phyloP scores from a whole-genome alignment of 2,113 vertebrate species.

The Pungitius pungitius region DNA sequence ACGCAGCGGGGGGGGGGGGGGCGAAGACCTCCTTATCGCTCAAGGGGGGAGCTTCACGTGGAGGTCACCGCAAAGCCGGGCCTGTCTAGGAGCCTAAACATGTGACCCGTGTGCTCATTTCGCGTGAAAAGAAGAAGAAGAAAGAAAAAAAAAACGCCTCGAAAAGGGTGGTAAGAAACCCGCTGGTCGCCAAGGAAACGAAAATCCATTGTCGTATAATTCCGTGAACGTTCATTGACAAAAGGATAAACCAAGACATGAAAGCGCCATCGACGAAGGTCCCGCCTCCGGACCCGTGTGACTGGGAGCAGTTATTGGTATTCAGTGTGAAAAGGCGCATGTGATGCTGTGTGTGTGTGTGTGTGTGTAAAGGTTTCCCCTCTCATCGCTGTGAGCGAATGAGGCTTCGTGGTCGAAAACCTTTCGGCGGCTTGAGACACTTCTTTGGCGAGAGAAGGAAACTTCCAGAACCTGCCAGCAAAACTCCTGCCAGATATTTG shows the following conservation, averaged over 20 bases:
- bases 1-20: too few relatives aligned
- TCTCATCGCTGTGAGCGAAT: not conserved
- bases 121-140: too few relatives aligned
- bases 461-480: constrained; percentile 48
- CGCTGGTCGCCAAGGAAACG: constrained; percentile 24
- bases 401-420: constrained; percentile 1
- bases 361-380: not conserved
- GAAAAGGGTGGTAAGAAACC: constrained; percentile 16
- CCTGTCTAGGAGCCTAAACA: constrained; percentile 3
- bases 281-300: not conserved
- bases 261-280: constrained; percentile 53
- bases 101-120: constrained; percentile 19
- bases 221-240: constrained; percentile 55
- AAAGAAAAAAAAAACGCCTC: constrained; percentile 17
- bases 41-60: not conserved
- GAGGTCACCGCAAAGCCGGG: constrained; percentile 47
- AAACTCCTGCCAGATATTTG: constrained; percentile 34
- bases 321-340: not conserved
- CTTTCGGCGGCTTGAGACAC: constrained; percentile 30
- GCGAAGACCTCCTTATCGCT: constrained; percentile 9
- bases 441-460: constrained; percentile 37
- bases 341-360: not conserved
- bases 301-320: not conserved
- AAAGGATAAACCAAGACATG: constrained; percentile 43
- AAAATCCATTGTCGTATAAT: constrained; percentile 31